Percentiles rank a stretch among this genome's conserved stretches.
phyloP scores from a whole-genome alignment of 2,113 vertebrate genomes.

The Gambusia holbrooki region DNA sequence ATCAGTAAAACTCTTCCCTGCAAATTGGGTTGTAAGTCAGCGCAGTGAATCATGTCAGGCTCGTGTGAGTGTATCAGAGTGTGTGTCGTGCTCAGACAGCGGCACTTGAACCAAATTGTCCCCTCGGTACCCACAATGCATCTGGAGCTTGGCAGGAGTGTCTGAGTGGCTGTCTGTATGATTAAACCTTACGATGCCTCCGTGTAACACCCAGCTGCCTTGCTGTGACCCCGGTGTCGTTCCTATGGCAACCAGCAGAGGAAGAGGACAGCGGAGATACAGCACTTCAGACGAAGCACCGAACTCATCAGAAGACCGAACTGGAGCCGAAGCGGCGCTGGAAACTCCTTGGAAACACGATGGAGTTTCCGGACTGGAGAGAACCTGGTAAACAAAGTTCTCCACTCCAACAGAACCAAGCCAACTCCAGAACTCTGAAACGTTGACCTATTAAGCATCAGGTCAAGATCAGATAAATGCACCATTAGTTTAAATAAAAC shows the following conservation, averaged over 20 bases:
- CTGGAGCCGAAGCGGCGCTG: too few relatives aligned
- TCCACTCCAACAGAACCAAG: too few relatives aligned
- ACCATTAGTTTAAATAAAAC: too few relatives aligned
- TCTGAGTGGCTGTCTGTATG: constrained; percentile 53
- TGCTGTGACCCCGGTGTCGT: constrained; percentile 4
- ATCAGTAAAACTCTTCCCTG: constrained; percentile 58
- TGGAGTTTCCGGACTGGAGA: neutral
- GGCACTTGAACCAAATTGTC: constrained; percentile 64
- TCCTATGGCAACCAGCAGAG: constrained; percentile 29
- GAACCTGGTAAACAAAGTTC: too few relatives aligned
- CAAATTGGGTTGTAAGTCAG: constrained; percentile 67
- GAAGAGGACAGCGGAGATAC: neutral
- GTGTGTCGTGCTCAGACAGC: constrained; percentile 41
- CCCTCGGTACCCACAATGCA: constrained; percentile 72
- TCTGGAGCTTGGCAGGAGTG: constrained; percentile 63
- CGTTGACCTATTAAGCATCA: too few relatives aligned
- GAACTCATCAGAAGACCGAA: neutral
- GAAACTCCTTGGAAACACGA: neutral
- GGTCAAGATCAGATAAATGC: too few relatives aligned
- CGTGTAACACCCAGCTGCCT: constrained; percentile 40
- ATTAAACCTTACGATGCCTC: constrained; percentile 47
- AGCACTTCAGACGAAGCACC: neutral
- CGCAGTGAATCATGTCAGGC: constrained; percentile 54
- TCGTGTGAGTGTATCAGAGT: constrained; percentile 15
- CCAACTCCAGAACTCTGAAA: too few relatives aligned